A percentile compares a stretch with the other conserved stretches of the same genome.
phyloP scores from a whole-genome alignment of 2,888 invertebrate species.

The Platynereis dumerilii region DNA sequence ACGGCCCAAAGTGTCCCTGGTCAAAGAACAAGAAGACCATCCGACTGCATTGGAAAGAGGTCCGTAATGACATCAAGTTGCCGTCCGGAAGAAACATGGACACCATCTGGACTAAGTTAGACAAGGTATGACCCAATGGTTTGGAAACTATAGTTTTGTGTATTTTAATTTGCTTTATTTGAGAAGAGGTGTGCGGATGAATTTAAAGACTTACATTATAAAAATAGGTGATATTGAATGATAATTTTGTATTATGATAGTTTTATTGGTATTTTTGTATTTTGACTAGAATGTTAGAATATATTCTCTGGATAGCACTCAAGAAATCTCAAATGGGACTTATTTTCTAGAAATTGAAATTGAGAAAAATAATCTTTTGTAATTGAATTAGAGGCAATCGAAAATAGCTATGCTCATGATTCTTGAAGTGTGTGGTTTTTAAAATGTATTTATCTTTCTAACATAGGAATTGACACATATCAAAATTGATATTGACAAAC shows the following conservation, averaged over 20 bases:
- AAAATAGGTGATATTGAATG: not conserved
- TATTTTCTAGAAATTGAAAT: too few relatives aligned
- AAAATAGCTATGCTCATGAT: too few relatives aligned
- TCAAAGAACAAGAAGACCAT: slow-evolving; percentile 85
- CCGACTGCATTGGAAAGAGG: slow-evolving; percentile 96
- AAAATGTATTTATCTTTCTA: too few relatives aligned
- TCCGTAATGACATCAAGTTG: slow-evolving; percentile 48
- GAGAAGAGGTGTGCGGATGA: not conserved
- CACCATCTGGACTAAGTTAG: slow-evolving; percentile 58
- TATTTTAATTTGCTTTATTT: not conserved
- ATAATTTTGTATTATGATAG: too few relatives aligned
- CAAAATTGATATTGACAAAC: slow-evolving; percentile 85
- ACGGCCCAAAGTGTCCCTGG: slow-evolving; percentile 47
- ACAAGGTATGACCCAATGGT: slow-evolving; percentile 26
- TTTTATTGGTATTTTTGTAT: too few relatives aligned
- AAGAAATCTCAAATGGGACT: too few relatives aligned
- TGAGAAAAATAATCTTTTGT: too few relatives aligned
- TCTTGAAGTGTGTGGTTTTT: too few relatives aligned
- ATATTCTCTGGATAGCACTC: too few relatives aligned
- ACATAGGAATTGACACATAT: slow-evolving; percentile 63
- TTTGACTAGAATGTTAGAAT: too few relatives aligned
- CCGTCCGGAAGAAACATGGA: slow-evolving; percentile 43
- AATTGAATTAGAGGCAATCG: too few relatives aligned
- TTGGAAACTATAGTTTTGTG: not conserved
- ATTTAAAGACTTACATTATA: not conserved